A percentile compares a stretch with the other conserved stretches of the same genome.
Evolutionary conservation across 1,140 invertebrate species (phyloP).

Genomic region (Melanaphis sacchari): DNA sequence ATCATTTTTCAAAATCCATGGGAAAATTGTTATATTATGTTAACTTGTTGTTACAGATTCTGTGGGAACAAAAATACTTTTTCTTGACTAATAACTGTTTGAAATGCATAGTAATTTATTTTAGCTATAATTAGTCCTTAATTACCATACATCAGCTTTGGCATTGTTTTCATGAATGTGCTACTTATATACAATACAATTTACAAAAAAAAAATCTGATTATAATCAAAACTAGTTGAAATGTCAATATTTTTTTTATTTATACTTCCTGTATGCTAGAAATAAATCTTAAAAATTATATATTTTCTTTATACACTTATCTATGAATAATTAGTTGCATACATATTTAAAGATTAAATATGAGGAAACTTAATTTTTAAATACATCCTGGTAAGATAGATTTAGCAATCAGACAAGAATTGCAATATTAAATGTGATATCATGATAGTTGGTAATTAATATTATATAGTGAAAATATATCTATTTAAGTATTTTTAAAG

Average conservation of each 20-base stretch:
- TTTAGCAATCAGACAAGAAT: neutral
- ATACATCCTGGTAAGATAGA: neutral
- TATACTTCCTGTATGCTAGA: neutral
- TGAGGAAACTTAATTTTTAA: neutral
- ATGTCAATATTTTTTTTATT: neutral
- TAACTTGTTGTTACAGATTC: conserved; percentile 42
- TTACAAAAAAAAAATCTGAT: conserved; percentile 15
- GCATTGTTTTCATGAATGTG: conserved; percentile 15
- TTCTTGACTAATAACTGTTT: conserved; percentile 18
- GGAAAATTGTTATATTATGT: conserved; percentile 20
- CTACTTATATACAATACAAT: conserved; percentile 33
- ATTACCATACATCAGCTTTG: neutral
- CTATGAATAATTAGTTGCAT: neutral
- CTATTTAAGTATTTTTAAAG: neutral
- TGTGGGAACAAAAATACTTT: conserved; percentile 41
- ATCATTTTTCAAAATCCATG: conserved; percentile 23
- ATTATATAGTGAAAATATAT: neutral
- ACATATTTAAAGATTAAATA: neutral
- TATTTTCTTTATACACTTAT: neutral
- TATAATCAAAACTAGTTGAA: neutral
- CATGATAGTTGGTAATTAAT: neutral
- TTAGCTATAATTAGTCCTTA: conserved; percentile 20
- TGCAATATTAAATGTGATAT: neutral
- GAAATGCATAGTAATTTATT: conserved; percentile 36
- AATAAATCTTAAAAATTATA: neutral